phyloP scores from a whole-genome alignment of 1,140 invertebrate species.

The Pseudomyrmex gracilis region DNA sequence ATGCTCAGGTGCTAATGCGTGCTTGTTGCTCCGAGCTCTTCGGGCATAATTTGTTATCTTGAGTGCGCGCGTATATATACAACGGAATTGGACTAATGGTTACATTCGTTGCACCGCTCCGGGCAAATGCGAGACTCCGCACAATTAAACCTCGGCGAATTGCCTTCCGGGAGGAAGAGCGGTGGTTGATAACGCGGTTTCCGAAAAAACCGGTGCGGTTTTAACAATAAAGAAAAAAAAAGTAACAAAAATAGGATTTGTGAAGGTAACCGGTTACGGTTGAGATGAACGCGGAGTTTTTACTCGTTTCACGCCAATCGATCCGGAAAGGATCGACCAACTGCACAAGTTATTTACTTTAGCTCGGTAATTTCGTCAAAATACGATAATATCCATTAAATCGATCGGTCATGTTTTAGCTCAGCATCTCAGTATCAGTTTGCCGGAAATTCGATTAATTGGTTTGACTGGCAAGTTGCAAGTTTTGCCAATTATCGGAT shows the following conservation, averaged over 20 bases:
- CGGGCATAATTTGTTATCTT: conserved; percentile 50
- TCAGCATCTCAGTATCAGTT: conserved; percentile 12
- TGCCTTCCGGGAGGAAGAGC: background rate
- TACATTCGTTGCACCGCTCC: background rate
- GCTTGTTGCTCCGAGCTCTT: conserved; percentile 44
- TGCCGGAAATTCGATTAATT: background rate
- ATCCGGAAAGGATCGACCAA: background rate
- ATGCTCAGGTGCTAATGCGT: conserved; percentile 37
- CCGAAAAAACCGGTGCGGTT: background rate
- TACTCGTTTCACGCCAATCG: background rate
- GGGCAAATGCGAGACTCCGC: background rate
- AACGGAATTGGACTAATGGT: conserved; percentile 41
- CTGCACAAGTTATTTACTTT: conserved; percentile 9
- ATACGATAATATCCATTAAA: background rate
- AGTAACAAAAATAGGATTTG: background rate
- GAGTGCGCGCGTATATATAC: background rate
- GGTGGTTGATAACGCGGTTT: background rate
- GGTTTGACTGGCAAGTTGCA: background rate
- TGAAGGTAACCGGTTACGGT: background rate
- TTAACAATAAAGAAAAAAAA: background rate
- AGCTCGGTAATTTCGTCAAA: background rate
- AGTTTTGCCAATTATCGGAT: background rate
- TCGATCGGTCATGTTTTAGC: background rate
- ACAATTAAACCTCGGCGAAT: conserved; percentile 11
- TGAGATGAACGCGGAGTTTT: background rate